Conservation (phyloP, 2,113 vertebrate genomes). For the Chelonoidis abingdonii region DNA sequence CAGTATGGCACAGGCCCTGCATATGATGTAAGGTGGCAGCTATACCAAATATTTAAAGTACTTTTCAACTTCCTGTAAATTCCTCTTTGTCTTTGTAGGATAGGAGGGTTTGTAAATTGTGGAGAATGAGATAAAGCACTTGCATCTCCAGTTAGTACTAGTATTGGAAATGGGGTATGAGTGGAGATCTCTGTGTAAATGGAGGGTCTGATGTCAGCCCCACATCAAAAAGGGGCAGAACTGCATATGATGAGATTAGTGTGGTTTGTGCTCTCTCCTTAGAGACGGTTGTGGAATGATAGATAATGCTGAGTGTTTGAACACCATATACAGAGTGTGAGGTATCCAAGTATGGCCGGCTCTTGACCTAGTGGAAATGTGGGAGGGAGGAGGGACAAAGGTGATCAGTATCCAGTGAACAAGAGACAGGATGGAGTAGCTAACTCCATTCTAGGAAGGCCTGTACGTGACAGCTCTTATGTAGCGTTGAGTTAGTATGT, state of each 20-base stretch:
- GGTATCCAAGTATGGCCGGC: not conserved
- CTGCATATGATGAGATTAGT: not conserved
- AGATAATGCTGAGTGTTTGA: not conserved
- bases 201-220: not conserved
- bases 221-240: not conserved
- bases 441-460: not conserved
- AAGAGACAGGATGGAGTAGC: not conserved
- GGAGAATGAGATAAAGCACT: not conserved
- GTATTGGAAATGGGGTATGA: not conserved
- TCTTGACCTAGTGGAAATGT: not conserved
- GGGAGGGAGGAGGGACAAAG: not conserved
- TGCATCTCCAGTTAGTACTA: not conserved
- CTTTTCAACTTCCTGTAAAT: constrained; percentile 17
- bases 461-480: constrained; percentile 10
- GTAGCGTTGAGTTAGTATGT: constrained; percentile 17
- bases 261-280: not conserved
- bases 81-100: not conserved
- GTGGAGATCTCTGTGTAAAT: not conserved
- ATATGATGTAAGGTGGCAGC: not conserved
- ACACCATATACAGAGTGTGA: not conserved
- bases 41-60: not conserved
- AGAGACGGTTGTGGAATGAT: not conserved
- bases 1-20: not conserved
- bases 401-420: not conserved
- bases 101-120: not conserved